Conservation (phyloP, 23 tunicate genomes). For the Oikopleura dioica region DNA sequence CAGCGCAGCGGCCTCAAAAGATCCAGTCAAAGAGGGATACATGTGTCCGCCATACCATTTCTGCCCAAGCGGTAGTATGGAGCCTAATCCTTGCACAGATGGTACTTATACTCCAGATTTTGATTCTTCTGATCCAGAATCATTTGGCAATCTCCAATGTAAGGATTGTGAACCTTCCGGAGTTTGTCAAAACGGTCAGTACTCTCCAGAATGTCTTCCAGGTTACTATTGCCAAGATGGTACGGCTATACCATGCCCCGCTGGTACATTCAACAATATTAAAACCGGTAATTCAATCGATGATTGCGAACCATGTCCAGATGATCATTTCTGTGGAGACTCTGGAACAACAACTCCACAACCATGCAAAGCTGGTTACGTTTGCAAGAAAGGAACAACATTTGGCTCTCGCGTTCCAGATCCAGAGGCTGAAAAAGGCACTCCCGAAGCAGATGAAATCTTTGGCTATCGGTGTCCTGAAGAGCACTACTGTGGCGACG, state of each 20-base stretch:
- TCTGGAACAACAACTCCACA: not conserved
- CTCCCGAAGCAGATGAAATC: not conserved
- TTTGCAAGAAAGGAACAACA: not conserved
- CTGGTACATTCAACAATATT: not conserved
- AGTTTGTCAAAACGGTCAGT: not conserved
- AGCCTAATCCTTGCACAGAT: conserved; percentile 21
- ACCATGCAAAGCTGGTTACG: not conserved
- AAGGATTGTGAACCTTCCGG: not conserved
- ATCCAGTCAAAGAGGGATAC: not conserved
- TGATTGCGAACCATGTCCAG: not conserved
- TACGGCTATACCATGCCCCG: not conserved
- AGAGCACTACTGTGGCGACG: conserved; percentile 50
- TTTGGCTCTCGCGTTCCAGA: not conserved
- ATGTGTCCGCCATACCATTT: conserved; percentile 36
- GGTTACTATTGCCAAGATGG: not conserved
- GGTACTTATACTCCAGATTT: conserved; percentile 20
- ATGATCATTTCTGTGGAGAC: not conserved
- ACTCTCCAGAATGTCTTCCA: not conserved
- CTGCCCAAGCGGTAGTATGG: conserved; percentile 46
- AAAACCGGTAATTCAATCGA: not conserved
- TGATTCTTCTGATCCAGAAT: not conserved
- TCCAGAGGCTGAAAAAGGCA: not conserved
- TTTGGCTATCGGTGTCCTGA: conserved; percentile 18
- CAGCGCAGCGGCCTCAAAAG: too few relatives aligned
- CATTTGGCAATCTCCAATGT: not conserved